Conservation (phyloP, 64 coral and sea anemone genomes). For the Dendronephthya gigantea region DNA sequence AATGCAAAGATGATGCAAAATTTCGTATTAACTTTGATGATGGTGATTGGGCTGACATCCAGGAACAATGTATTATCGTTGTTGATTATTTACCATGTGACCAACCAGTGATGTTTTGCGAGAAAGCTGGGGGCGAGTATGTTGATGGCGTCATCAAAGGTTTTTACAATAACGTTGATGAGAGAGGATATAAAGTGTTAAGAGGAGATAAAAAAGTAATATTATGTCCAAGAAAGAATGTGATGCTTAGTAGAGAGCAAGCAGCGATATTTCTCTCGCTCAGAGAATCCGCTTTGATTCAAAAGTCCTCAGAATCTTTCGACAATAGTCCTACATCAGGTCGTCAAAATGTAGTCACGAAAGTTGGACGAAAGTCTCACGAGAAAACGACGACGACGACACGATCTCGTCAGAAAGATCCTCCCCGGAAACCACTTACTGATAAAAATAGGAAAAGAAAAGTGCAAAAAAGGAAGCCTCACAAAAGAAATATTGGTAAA, state of each 20-base stretch:
- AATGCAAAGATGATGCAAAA: neutral
- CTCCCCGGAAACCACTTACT: neutral
- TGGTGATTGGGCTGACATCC: neutral
- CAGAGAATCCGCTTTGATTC: neutral
- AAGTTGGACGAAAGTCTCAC: neutral
- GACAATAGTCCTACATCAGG: neutral
- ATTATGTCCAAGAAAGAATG: neutral
- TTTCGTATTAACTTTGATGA: neutral
- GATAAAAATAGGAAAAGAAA: neutral
- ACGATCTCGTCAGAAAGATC: neutral
- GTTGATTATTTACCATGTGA: neutral
- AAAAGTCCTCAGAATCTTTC: neutral
- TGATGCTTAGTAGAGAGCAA: neutral
- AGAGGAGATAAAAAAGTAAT: neutral
- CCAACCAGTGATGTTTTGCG: neutral
- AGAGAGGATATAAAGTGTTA: neutral
- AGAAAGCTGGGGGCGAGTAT: neutral
- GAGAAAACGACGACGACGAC: neutral
- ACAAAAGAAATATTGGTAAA: neutral
- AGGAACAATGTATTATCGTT: neutral
- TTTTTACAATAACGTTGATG: neutral
- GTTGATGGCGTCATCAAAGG: neutral
- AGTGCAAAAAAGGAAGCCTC: neutral
- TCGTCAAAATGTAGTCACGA: neutral
- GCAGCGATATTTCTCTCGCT: neutral